Base-by-base conservation (phyloP, 2,797 vertebrate species). In the Moxostoma hubbsi region DNA sequence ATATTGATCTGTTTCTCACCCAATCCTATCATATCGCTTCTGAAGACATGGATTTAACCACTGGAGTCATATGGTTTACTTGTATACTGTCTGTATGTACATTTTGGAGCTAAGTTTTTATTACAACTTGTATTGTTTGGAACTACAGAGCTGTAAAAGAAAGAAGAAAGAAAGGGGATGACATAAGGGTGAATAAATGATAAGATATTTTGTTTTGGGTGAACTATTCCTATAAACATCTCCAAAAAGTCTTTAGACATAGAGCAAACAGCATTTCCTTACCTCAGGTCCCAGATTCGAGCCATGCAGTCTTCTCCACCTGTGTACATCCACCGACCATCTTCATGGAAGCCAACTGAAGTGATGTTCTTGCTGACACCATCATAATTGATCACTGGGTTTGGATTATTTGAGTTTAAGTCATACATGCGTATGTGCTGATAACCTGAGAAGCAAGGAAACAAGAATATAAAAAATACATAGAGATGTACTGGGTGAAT, bases 391-490 rank as follows among this genome's bases (percentile, higher is more conserved):
- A 99, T 99, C 53, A 99, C 96, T 0, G 98, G 98, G 89, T 99
- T 99, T 68, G 98, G 98, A 88, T 99, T 99, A 89, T 99, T 99
- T 84, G 98, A 99, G 90, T 99, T 99, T 86, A 99, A 92, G 85
- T 99, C 98, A 45, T 99, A 99, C 97, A 99, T 99, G 59, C 98
- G 97, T 85, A 99, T 99, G 87, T 99, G 98, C 84, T 99, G 98
- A 87, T 99, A 99, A 77, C 98, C 98, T 99, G 81, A 58, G 53
- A 84, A 65, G 68, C 10, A 74, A 24, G 76, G 9, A 64, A 54
- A 68, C 59, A 46, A 11, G 46, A 64, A 6, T 8, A 4, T 45
- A 9, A 7, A 63, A 64, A 16, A 24, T 18, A 46, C 2, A n/a
- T 15, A 55, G 24, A 54, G 16, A 24, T 5, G 58, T n/a, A n/a